Evolutionary conservation across 2,113 vertebrate species (phyloP).

Genomic region (Mormyrus iriodes): DNA sequence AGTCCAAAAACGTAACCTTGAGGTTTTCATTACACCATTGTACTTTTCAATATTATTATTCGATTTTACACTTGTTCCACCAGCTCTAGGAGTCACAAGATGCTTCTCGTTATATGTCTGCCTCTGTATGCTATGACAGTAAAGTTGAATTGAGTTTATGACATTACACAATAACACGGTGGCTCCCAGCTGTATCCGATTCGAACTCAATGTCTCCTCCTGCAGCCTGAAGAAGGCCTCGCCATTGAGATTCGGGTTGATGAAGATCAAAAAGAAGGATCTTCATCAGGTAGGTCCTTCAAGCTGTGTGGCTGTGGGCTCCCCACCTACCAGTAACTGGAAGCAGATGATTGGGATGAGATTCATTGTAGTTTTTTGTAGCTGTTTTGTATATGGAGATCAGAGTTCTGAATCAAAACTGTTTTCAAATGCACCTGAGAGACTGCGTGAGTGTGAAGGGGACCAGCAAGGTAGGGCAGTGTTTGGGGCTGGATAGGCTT

Average conservation of each 20-base stretch:
- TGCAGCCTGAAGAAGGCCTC: conserved; percentile 39
- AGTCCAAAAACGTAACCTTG: neutral
- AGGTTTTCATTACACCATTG: neutral
- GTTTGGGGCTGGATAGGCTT: neutral
- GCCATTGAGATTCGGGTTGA: conserved; percentile 32
- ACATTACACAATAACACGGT: neutral
- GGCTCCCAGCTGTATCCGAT: neutral
- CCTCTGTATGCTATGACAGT: neutral
- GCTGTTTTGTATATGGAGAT: neutral
- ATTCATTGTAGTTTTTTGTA: neutral
- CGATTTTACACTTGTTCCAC: neutral
- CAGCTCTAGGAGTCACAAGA: neutral
- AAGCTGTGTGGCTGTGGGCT: neutral
- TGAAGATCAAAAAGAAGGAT: conserved; percentile 44
- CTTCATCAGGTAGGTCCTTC: conserved; percentile 43
- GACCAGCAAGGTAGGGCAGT: neutral
- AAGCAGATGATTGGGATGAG: neutral
- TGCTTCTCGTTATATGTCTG: neutral
- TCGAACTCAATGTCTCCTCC: neutral
- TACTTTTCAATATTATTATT: neutral
- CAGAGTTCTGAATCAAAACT: neutral
- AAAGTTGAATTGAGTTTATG: neutral
- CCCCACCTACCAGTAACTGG: neutral
- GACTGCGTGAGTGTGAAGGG: neutral
- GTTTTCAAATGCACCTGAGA: neutral